Percentiles rank a stretch among this genome's conserved stretches.
Conservation (phyloP, 2,888 invertebrate genomes). For the Amphimallon solstitiale region DNA sequence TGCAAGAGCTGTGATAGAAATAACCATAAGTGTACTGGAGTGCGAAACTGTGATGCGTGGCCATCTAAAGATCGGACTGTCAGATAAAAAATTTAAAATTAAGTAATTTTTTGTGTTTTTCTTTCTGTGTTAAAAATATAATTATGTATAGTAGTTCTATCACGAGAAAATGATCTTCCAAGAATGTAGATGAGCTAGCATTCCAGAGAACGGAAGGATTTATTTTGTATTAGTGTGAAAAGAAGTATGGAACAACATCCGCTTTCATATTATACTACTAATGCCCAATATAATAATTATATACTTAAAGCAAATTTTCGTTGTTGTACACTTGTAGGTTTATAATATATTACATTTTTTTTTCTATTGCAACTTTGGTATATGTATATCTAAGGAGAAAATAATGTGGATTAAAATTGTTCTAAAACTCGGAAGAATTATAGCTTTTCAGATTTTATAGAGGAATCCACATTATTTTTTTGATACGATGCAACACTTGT, state of each 20-base stretch:
- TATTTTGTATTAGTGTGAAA: conserved; percentile 1
- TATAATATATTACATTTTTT: conserved; percentile 20
- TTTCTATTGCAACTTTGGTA: too few relatives aligned
- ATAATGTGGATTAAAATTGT: not conserved
- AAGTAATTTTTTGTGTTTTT: not conserved
- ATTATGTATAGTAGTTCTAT: conserved; percentile 13
- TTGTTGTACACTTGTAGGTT: not conserved
- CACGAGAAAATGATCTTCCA: conserved; percentile 45
- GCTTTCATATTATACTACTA: not conserved
- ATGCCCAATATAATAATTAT: not conserved
- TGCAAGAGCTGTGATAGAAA: conserved; percentile 63
- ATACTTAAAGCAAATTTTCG: not conserved
- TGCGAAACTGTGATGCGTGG: conserved; percentile 47
- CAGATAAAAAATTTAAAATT: not conserved
- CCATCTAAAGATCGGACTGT: conserved; percentile 3
- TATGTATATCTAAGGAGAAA: not conserved
- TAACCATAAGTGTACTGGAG: conserved; percentile 53
- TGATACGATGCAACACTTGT: conserved; percentile 46
- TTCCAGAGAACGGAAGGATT: conserved; percentile 39
- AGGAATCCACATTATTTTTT: conserved; percentile 37
- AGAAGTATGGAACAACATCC: conserved; percentile 30
- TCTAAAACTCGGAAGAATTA: not conserved
- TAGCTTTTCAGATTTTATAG: not conserved
- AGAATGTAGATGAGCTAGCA: conserved; percentile 41
- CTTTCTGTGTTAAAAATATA: not conserved